Conservation (phyloP, 2,113 vertebrate genomes). For the Reinhardtius hippoglossoides region DNA sequence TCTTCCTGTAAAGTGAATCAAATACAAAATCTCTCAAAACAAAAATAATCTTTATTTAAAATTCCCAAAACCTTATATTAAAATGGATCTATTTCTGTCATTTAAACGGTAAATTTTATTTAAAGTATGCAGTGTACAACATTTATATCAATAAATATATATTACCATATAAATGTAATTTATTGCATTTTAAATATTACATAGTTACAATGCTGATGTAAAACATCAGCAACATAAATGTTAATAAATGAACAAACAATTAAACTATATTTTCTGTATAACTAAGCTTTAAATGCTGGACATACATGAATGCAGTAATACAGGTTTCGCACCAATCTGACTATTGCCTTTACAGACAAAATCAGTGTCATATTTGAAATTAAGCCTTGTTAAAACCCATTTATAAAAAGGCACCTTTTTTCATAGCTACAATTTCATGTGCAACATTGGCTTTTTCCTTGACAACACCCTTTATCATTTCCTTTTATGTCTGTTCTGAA, state of each 20-base stretch:
- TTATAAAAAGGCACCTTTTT: no score
- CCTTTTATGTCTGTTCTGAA: no score
- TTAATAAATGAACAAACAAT: background rate
- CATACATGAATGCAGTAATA: background rate
- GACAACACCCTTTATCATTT: no score
- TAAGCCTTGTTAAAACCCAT: no score
- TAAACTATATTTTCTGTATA: background rate
- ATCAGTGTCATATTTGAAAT: background rate
- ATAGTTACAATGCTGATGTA: background rate
- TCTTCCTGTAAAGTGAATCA: background rate
- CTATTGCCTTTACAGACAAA: background rate
- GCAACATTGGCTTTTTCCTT: no score
- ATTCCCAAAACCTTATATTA: background rate
- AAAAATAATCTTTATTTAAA: slow-evolving; percentile 6
- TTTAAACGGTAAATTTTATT: background rate
- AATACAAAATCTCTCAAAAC: no score
- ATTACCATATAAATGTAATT: slow-evolving; percentile 4
- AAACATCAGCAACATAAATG: background rate
- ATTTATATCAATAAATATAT: background rate
- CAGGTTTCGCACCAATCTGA: background rate
- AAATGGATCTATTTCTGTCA: background rate
- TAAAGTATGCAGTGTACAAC: background rate
- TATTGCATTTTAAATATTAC: slow-evolving; percentile 17
- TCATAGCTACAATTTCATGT: no score
- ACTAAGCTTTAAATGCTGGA: background rate